Percentiles rank a stretch among this genome's conserved stretches.
These are phyloP conservation scores for Eospalax fontanierii DNA, from an alignment of 2,797 vertebrate species.

Conservation along the genomic window DNA sequence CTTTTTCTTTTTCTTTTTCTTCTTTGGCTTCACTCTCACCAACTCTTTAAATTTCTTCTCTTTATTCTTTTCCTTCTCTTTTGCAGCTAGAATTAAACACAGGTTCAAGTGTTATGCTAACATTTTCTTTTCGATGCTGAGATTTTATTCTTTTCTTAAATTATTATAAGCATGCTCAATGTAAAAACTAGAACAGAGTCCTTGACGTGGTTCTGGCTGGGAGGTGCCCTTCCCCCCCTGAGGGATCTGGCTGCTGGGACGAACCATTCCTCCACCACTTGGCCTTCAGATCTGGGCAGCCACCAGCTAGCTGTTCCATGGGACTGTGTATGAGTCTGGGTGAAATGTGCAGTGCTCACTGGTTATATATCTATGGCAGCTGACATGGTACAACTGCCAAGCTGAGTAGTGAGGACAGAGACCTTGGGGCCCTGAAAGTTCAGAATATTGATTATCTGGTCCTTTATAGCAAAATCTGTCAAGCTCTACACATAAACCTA, in stretches of 20 bases:
- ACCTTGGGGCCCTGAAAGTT: neutral
- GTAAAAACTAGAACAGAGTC: neutral
- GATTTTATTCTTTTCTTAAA: conserved; percentile 45
- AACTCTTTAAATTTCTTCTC: conserved; percentile 94
- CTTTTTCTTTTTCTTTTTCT: conserved; percentile 97
- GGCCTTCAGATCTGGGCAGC: neutral
- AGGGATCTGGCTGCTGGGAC: neutral
- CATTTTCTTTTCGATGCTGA: conserved; percentile 23
- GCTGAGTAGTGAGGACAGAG: neutral
- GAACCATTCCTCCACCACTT: neutral
- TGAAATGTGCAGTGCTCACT: neutral
- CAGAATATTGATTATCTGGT: neutral
- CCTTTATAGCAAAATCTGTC: conserved; percentile 22
- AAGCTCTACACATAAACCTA: too few relatives aligned
- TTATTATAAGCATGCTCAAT: neutral
- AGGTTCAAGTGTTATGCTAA: conserved; percentile 49
- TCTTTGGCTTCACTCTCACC: conserved; percentile 95
- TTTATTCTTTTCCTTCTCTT: conserved; percentile 91
- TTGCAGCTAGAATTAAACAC: conserved; percentile 89
- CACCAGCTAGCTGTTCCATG: neutral
- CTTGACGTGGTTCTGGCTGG: neutral
- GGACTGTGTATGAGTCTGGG: neutral
- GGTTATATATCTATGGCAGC: neutral
- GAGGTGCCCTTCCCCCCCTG: neutral
- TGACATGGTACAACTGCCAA: neutral